These are phyloP conservation scores for Nannobrachium achirus DNA, from an alignment of 2,113 vertebrate genomes.

Conservation along the genomic window DNA sequence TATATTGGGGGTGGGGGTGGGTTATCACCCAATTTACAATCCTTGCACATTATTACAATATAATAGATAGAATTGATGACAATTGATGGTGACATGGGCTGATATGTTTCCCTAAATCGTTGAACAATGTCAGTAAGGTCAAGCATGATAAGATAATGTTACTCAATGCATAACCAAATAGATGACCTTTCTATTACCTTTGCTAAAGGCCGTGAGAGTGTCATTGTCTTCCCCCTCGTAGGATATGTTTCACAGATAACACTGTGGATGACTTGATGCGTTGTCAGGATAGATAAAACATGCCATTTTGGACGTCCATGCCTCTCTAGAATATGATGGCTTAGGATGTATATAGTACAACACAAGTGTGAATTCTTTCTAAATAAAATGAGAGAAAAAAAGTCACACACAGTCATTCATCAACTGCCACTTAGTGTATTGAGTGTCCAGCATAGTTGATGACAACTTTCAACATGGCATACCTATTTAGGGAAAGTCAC, in stretches of 20 bases:
- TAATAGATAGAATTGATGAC: too few species aligned
- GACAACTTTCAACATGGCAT: too few species aligned
- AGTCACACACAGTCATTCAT: too few species aligned
- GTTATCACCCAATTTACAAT: background rate
- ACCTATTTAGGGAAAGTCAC: too few species aligned
- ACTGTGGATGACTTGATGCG: constrained; percentile 5
- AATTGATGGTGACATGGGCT: constrained; percentile 10
- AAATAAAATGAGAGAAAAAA: too few species aligned
- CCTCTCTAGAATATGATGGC: background rate
- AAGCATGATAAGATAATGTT: constrained; percentile 45
- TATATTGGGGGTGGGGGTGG: background rate
- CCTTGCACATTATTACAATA: too few species aligned
- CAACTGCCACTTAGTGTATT: too few species aligned
- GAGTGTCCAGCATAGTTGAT: too few species aligned
- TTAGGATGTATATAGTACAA: background rate
- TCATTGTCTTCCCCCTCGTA: constrained; percentile 31
- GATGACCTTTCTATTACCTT: constrained; percentile 73
- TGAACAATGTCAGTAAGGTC: constrained; percentile 58
- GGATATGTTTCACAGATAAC: constrained; percentile 53
- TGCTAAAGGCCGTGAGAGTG: constrained; percentile 69
- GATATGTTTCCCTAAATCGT: constrained; percentile 29
- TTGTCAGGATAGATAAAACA: constrained; percentile 26
- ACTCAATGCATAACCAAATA: constrained; percentile 37
- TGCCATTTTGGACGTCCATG: constrained; percentile 7
- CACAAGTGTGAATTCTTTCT: too few species aligned